Evolutionary conservation across 2,888 invertebrate species (phyloP).

Genomic region (Thumatha senex): DNA sequence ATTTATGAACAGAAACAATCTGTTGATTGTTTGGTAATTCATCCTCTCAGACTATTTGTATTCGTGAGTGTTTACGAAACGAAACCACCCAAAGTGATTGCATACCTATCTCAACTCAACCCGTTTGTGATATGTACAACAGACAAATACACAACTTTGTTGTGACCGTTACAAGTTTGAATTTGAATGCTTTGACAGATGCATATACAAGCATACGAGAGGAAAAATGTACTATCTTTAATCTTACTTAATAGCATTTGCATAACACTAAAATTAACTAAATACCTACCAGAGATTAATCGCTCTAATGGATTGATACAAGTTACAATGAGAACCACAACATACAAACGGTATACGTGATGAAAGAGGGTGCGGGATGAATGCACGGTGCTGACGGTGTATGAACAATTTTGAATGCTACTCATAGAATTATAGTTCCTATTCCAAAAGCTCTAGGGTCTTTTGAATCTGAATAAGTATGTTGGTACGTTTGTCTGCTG

Average conservation of each 20-base stretch:
- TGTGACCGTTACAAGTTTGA: conserved; percentile 11
- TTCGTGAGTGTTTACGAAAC: background rate
- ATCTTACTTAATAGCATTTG: conserved; percentile 38
- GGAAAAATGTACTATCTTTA: conserved; percentile 14
- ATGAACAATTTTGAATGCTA: conserved; percentile 32
- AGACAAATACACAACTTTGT: background rate
- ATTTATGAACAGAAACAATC: background rate
- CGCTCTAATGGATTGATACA: conserved; percentile 73
- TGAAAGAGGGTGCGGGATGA: conserved; percentile 76
- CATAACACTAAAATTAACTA: conserved; percentile 53
- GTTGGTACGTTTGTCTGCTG: conserved; percentile 60
- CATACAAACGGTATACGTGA: conserved; percentile 76
- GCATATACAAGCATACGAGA: conserved; percentile 6
- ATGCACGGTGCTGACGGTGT: conserved; percentile 63
- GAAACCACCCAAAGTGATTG: background rate
- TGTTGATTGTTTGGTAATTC: conserved; percentile 2
- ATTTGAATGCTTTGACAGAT: conserved; percentile 27
- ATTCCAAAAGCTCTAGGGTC: conserved; percentile 43
- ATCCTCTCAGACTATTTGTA: background rate
- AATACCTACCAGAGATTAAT: conserved; percentile 66
- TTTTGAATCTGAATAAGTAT: conserved; percentile 28
- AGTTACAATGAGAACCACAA: conserved; percentile 73
- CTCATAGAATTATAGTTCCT: conserved; percentile 48
- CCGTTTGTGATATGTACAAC: background rate
- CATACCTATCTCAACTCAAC: background rate